These are phyloP conservation scores for Strix uralensis DNA, from an alignment of 2,113 vertebrate genomes.

Conservation along the genomic window DNA sequence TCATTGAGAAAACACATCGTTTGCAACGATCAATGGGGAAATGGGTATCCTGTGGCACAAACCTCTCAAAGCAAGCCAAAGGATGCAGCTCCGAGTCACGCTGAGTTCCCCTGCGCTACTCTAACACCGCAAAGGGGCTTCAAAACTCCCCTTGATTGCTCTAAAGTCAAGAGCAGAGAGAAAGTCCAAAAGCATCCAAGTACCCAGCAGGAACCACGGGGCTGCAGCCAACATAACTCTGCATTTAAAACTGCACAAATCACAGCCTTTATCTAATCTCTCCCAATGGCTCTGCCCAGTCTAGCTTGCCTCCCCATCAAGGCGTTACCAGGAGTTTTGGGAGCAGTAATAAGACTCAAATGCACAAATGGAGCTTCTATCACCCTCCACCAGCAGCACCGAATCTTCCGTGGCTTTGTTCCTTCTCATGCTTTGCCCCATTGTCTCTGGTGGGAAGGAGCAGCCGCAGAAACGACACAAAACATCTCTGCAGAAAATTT, in stretches of 20 bases:
- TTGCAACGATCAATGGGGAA: accelerated
- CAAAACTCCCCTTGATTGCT: neutral
- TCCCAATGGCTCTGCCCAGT: neutral
- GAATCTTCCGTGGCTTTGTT: neutral
- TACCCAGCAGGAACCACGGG: neutral
- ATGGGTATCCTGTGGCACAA: accelerated
- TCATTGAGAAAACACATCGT: neutral
- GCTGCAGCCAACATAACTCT: neutral
- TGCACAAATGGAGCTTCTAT: neutral
- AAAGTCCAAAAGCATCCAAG: neutral
- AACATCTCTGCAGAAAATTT: neutral
- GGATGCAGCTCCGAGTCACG: accelerated
- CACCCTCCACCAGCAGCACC: neutral
- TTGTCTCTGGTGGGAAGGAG: neutral
- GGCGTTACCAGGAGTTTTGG: neutral
- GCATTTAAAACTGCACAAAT: neutral
- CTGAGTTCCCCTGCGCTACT: accelerated
- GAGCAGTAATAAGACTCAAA: neutral
- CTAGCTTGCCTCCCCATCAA: neutral
- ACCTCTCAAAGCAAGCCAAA: neutral
- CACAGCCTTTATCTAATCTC: neutral
- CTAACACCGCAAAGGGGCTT: neutral
- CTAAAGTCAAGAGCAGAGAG: neutral
- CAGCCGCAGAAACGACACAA: neutral
- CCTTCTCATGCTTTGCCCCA: neutral